phyloP scores from a whole-genome alignment of 2,797 vertebrate genomes.

The Pteronotus mesoamericanus region DNA sequence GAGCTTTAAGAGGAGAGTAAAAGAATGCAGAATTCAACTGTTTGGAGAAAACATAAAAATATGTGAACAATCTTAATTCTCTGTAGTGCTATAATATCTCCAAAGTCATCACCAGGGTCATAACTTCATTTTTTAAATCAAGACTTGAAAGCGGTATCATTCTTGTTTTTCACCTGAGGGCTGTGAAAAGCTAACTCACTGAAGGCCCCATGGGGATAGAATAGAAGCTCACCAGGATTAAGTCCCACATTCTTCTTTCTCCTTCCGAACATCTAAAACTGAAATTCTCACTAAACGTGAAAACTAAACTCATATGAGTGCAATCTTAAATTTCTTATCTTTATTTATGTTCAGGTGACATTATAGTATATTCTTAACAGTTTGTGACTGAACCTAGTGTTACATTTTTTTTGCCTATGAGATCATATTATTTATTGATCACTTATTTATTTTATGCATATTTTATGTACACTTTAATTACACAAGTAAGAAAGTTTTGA shows the following conservation, averaged over 20 bases:
- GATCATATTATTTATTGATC: background rate
- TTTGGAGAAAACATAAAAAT: background rate
- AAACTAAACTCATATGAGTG: background rate
- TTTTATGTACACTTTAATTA: background rate
- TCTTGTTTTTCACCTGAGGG: background rate
- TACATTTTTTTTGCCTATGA: background rate
- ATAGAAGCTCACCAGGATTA: background rate
- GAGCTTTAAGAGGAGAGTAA: background rate
- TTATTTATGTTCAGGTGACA: background rate
- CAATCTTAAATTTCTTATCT: background rate
- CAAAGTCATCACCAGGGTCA: background rate
- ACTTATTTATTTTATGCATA: background rate
- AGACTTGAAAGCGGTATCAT: background rate
- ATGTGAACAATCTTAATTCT: background rate
- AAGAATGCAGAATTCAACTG: background rate
- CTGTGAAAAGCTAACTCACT: background rate
- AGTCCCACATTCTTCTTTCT: background rate
- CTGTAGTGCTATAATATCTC: background rate
- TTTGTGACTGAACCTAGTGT: background rate
- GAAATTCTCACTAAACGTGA: background rate
- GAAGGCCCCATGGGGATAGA: background rate
- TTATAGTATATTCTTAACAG: constrained; percentile 13
- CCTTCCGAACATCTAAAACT: background rate
- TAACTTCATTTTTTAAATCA: background rate
- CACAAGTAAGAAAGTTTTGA: background rate